Evolutionary conservation across 2,113 vertebrate species (phyloP), one percentile per base, ranked within the genome.

Genomic region (Stegostoma tigrinum): DNA sequence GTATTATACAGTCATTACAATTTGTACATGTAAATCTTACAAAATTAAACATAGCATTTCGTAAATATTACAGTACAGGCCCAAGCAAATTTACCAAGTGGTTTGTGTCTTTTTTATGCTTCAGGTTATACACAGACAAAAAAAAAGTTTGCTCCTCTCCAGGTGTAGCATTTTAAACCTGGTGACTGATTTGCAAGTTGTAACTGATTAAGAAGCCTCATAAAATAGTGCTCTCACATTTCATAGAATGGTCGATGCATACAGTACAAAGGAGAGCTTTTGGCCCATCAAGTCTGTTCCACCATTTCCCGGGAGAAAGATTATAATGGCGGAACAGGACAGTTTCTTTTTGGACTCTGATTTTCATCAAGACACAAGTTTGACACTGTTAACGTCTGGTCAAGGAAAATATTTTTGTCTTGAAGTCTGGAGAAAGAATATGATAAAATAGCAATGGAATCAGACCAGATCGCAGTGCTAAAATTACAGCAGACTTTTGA

Each of bases 21-120:
- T 98, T 70, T 98, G 96, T 97, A 98, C 97, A 98, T 97, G 97
- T 98, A 98, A 98, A 98, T 97, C 96, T 97, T 96, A 96, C 97
- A 97, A 96, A 98, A 97, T 97, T 97, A 98, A 98, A 98, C 96
- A 98, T 96, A 97, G 96, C 67, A 96, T 97, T 96, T 96, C 96
- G 67, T 48, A 95, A 95, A 95, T 95, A 95, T 95, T 72, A 95
- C 42, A 72, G 30, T 93, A 96, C 96, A 96, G 95, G 96, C 83
- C 96, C 96, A 61, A 90, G 89, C 96, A 96, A 96, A 95, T 97
- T 96, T 96, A 96, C 97, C 96, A 96, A 89, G 96, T 96, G 23
- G 96, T 78, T 55, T 75, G 34, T 93, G 75, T 78, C 17, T 78
- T 70, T 70, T 90, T 75, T 94, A 68, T 42, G 89, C 52, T 96